phyloP scores from a whole-genome alignment of 2,797 vertebrate species.

The Leuciscus waleckii region DNA sequence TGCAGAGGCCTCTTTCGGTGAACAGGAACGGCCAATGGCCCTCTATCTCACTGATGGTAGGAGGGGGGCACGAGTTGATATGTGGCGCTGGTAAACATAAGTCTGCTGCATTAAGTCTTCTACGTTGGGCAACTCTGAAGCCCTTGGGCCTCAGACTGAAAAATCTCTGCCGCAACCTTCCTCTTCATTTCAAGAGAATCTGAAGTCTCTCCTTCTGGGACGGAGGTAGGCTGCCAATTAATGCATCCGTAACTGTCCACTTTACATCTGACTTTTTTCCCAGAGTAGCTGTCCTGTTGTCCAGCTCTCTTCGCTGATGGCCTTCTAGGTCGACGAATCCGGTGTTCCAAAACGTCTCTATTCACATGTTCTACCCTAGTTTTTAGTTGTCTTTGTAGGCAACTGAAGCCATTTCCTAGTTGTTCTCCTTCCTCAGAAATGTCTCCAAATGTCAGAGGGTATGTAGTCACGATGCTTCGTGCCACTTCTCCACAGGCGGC shows the following conservation, averaged over 20 bases:
- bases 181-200: conserved; percentile 52
- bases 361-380: conserved; percentile 47
- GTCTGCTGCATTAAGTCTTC: conserved; percentile 52
- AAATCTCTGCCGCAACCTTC: conserved; percentile 43
- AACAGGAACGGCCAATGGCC: conserved; percentile 55
- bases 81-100: conserved; percentile 49
- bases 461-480: conserved; percentile 25
- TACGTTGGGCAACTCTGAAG: conserved; percentile 30
- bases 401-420: conserved; percentile 44
- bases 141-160: conserved; percentile 36
- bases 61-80: conserved; percentile 55
- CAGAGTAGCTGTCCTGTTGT: not conserved
- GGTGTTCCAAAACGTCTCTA: conserved; percentile 32
- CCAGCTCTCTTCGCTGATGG: not conserved
- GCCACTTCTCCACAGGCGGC: conserved; percentile 39
- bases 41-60: conserved; percentile 41
- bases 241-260: conserved; percentile 53
- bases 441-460: conserved; percentile 43
- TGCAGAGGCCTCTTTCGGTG: conserved; percentile 42
- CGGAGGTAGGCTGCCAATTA: conserved; percentile 50
- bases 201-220: conserved; percentile 50
- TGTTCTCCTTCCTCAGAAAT: conserved; percentile 51
- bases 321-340: conserved; percentile 39
- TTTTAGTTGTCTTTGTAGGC: conserved; percentile 46
- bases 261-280: conserved; percentile 32